Percentiles rank a stretch among this genome's conserved stretches.
phyloP scores from a whole-genome alignment of 2,888 invertebrate genomes.

The Xestia rhomboidea region DNA sequence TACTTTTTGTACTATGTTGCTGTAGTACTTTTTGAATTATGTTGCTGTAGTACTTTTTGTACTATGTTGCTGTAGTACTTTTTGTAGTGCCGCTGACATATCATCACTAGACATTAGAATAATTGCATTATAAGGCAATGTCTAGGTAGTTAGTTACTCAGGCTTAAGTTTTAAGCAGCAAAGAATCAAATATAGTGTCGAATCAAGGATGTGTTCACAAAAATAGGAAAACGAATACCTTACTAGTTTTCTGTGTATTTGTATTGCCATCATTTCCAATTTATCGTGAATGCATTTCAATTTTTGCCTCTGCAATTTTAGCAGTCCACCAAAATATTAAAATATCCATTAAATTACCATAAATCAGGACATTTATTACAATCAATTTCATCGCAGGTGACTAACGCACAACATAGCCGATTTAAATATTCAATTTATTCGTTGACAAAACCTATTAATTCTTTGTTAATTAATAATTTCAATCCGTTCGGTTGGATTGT shows the following conservation, averaged over 20 bases:
- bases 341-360: conserved; percentile 34
- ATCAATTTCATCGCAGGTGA: conserved; percentile 38
- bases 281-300: not conserved
- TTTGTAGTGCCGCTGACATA: too few species aligned
- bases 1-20: too few species aligned
- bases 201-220: not conserved
- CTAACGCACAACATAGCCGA: conserved; percentile 43
- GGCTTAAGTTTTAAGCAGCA: not conserved
- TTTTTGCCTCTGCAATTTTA: conserved; percentile 1
- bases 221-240: not conserved
- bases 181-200: not conserved
- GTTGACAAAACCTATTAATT: conserved; percentile 67
- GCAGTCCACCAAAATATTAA: conserved; percentile 13
- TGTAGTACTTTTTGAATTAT: too few species aligned
- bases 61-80: too few species aligned
- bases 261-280: not conserved
- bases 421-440: conserved; percentile 65
- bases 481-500: conserved; percentile 44
- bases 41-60: too few species aligned
- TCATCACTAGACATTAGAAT: too few species aligned
- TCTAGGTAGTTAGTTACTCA: not conserved
- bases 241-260: not conserved
- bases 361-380: conserved; percentile 44
- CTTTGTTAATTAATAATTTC: conserved; percentile 66
- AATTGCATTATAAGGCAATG: not conserved